Evolutionary conservation across 2,113 vertebrate genomes (phyloP).

Genomic region (Brachyhypopomus gauderio): DNA sequence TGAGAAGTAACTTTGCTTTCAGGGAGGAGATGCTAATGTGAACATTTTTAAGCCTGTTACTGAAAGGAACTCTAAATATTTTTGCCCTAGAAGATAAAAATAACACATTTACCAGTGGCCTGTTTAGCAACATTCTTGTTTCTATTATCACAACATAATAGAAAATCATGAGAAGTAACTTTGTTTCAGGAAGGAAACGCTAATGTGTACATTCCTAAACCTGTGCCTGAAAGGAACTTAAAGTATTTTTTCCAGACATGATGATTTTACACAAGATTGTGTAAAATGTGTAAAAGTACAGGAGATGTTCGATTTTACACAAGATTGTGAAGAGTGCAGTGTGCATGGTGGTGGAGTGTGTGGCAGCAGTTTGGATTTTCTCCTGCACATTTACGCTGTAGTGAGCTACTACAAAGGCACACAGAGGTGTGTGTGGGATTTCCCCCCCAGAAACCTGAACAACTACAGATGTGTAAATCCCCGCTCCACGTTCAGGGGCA

Average conservation of each 20-base stretch:
- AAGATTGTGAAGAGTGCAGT: neutral
- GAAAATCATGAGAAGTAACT: neutral
- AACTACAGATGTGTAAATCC: conserved; percentile 43
- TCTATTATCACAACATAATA: neutral
- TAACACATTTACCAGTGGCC: neutral
- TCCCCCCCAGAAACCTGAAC: conserved; percentile 28
- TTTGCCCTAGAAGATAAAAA: no score
- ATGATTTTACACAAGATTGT: neutral
- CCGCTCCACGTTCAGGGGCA: neutral
- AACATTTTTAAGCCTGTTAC: neutral
- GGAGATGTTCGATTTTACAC: neutral
- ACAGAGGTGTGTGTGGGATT: conserved; percentile 37
- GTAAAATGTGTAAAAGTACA: no score
- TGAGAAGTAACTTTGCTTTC: neutral
- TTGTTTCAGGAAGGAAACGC: conserved; percentile 18
- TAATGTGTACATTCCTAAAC: neutral
- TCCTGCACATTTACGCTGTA: neutral
- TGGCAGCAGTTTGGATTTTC: neutral
- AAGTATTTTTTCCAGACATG: no score
- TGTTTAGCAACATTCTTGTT: neutral
- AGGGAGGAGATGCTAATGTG: conserved; percentile 10
- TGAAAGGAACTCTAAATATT: neutral
- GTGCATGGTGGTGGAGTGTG: neutral
- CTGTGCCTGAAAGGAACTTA: neutral
- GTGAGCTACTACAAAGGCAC: neutral